phyloP scores from a whole-genome alignment of 2,113 vertebrate species.

The Limanda limanda region DNA sequence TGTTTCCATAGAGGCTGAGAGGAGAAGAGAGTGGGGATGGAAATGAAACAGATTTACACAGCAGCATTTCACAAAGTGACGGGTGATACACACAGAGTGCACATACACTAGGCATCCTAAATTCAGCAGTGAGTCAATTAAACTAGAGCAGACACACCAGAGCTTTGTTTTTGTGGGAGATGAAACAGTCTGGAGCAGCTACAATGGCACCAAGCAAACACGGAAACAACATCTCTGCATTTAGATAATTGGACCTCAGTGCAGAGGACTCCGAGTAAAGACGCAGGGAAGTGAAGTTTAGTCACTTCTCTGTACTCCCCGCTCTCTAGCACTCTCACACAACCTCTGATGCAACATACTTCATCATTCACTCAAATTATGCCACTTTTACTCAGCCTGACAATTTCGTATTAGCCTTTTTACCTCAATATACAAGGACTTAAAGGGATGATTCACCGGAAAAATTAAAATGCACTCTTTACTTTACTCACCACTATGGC shows the following conservation, averaged over 20 bases:
- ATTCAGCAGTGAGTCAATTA: conserved; percentile 4
- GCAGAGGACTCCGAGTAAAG: background rate
- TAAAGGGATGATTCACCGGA: too few relatives aligned
- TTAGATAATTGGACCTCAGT: conserved; percentile 45
- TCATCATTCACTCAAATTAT: background rate
- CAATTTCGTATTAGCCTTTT: background rate
- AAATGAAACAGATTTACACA: conserved; percentile 28
- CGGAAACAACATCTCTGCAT: conserved; percentile 1
- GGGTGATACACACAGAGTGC: background rate
- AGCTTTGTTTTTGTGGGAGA: background rate
- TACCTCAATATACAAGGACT: background rate
- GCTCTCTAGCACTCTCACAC: background rate
- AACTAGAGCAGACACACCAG: conserved; percentile 5
- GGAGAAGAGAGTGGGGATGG: background rate
- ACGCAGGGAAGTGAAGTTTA: background rate
- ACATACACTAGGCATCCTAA: background rate
- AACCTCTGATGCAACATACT: background rate
- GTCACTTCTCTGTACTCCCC: conserved; percentile 2
- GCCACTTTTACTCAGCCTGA: background rate
- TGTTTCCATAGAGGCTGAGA: conserved; percentile 29
- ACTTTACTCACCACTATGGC: too few relatives aligned
- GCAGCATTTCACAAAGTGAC: conserved; percentile 21
- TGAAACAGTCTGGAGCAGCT: background rate
- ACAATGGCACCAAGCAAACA: background rate
- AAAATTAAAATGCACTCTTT: too few relatives aligned